Base-by-base conservation (phyloP, 2,888 invertebrate species). In the Escarpia spicata region DNA sequence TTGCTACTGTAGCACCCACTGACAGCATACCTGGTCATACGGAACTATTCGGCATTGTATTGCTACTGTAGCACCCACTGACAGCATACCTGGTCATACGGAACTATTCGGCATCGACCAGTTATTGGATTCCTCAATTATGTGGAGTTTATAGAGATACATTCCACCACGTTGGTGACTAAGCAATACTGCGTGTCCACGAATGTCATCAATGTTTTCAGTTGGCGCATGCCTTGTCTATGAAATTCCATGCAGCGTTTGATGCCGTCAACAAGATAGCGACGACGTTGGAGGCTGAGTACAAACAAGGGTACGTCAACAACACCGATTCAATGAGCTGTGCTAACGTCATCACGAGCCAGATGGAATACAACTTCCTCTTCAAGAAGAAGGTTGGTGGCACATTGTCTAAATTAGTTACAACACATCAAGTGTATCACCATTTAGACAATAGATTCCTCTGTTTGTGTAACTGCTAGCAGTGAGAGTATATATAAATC, bases 331-430 rank as follows among this genome's bases (percentile, higher is more conserved):
- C 75, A 75, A 2, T 75, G 0, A 75, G 75, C 75, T 75, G 75
- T n/a, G 19, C 26, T 26, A 6, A 75, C 19, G 75, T 3, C 19
- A 75, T 6, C 19, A 1, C 19, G 1, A 19, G 75, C n/a, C 75
- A 75, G 75, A 75, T 75, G 75, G 75, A 75, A 26, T 75, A 75
- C 75, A 75, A 75, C 75, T 75, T 75, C 75, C 75, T 75, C 26
- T 75, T 75, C 75, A 75, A 75, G 75, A 75, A 75, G 75, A 75
- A 75, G 75, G 75, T 75, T 75, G 26, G 26, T 75, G 75, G 6
- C 75, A 26, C 26, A 26, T n/a, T 26, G 6, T 26, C 19, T 75
- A 26, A 26, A n/a, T 26, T n/a, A 4, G 19, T 75, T 75, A 75
- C 26, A 52, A 52, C 52, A 12, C 10, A 52, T 52, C 52, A 52